Evolutionary conservation across 1,140 invertebrate species (phyloP).

Genomic region (Drosophila virilis): DNA sequence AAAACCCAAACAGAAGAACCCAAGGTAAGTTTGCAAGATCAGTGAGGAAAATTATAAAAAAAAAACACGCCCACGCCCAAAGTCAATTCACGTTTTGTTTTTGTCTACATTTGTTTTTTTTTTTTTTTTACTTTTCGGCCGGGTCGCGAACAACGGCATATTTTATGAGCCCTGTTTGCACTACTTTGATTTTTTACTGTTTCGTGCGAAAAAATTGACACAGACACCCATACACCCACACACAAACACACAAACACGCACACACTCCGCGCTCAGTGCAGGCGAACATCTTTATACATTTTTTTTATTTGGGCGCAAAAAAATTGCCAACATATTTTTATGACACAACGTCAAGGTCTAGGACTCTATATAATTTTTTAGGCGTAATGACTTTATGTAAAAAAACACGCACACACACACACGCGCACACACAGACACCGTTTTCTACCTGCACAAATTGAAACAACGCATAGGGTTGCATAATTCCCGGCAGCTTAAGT

Average conservation of each 20-base stretch:
- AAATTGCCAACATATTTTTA: conserved; percentile 59
- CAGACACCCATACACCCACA: conserved; percentile 7
- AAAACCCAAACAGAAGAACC: conserved; percentile 38
- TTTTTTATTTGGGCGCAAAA: conserved; percentile 55
- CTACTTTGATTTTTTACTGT: conserved; percentile 81
- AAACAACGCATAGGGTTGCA: conserved; percentile 79
- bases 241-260: not conserved
- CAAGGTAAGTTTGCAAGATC: conserved; percentile 64
- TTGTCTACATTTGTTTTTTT: conserved; percentile 1
- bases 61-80: conserved; percentile 44
- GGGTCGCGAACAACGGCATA: conserved; percentile 60
- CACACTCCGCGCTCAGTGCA: not conserved
- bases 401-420: conserved; percentile 9
- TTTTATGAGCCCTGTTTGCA: conserved; percentile 74
- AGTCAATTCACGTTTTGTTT: conserved; percentile 74
- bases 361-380: conserved; percentile 64
- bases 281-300: conserved; percentile 43
- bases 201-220: conserved; percentile 61
- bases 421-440: conserved; percentile 1
- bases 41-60: not conserved
- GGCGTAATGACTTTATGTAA: conserved; percentile 70
- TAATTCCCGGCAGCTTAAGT: conserved; percentile 77
- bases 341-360: conserved; percentile 74
- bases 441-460: conserved; percentile 62
- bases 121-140: conserved; percentile 14